A percentile compares a stretch with the other conserved stretches of the same genome.
phyloP scores from a whole-genome alignment of 2,888 invertebrate species.

The Prosopocoilus inquinatus region DNA sequence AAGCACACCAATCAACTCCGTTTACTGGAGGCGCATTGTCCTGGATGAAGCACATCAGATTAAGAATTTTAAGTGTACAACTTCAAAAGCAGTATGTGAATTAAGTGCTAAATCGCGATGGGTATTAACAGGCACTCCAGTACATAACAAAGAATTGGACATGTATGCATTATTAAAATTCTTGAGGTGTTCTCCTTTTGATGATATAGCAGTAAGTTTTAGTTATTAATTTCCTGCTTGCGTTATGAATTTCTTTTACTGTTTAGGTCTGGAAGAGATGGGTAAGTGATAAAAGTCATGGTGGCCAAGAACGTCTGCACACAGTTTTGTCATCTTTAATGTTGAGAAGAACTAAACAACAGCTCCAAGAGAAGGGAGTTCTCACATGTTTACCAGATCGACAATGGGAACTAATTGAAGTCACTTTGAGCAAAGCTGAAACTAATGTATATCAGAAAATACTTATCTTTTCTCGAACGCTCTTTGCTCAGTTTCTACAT shows the following conservation, averaged over 20 bases:
- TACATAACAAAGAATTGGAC: conserved; percentile 90
- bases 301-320: conserved; percentile 78
- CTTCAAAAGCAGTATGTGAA: conserved; percentile 68
- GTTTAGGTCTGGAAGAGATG: conserved; percentile 83
- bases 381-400: conserved; percentile 64
- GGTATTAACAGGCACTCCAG: conserved; percentile 92
- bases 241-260: background rate
- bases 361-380: conserved; percentile 65
- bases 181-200: conserved; percentile 82
- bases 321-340: conserved; percentile 82
- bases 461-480: conserved; percentile 68
- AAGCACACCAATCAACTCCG: conserved; percentile 58
- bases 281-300: conserved; percentile 80
- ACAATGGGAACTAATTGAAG: conserved; percentile 55
- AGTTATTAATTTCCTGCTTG: background rate
- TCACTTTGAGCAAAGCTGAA: conserved; percentile 68
- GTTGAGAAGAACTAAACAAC: conserved; percentile 83
- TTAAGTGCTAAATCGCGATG: conserved; percentile 67
- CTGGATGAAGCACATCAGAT: conserved; percentile 94
- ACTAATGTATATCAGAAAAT: conserved; percentile 75
- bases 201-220: conserved; percentile 66
- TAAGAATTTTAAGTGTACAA: conserved; percentile 80
- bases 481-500: conserved; percentile 74
- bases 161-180: conserved; percentile 80
- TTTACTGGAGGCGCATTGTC: conserved; percentile 83